Percentiles rank a stretch among this genome's conserved stretches.
Conservation (phyloP, 2,797 vertebrate genomes). For the Limnodromus scolopaceus region DNA sequence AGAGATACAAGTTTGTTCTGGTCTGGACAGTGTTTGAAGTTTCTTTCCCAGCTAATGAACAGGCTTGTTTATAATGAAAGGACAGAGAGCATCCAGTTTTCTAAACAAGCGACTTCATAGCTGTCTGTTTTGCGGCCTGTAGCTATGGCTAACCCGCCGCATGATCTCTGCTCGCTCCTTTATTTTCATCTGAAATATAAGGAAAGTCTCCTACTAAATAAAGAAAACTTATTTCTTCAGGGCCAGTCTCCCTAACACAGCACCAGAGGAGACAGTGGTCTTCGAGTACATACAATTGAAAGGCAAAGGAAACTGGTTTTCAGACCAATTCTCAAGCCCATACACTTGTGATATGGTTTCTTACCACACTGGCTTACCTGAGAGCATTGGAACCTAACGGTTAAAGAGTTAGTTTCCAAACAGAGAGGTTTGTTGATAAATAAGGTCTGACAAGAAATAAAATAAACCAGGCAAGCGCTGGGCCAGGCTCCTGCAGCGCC, state of each 20-base stretch:
- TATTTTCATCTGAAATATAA: neutral
- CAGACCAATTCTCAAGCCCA: neutral
- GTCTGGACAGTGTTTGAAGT: constrained; percentile 18
- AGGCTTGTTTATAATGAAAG: constrained; percentile 47
- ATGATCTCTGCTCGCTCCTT: neutral
- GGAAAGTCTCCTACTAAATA: neutral
- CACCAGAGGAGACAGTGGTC: neutral
- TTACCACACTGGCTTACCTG: neutral
- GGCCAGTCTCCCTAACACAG: neutral
- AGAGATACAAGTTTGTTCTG: constrained; percentile 51
- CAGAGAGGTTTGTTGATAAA: neutral
- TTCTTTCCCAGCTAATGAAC: constrained; percentile 49
- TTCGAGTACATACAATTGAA: neutral
- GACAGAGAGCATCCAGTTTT: constrained; percentile 20
- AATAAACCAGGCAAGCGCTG: neutral
- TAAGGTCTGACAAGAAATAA: neutral
- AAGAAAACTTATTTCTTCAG: neutral
- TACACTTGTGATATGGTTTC: neutral
- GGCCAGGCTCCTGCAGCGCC: fast-evolving
- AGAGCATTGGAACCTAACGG: neutral
- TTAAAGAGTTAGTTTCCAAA: neutral
- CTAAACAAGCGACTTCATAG: constrained; percentile 13
- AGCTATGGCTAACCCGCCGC: neutral
- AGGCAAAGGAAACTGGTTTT: neutral
- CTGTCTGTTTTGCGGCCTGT: neutral